Conservation (phyloP, 2,888 invertebrate species). For the Gerris lacustris region DNA sequence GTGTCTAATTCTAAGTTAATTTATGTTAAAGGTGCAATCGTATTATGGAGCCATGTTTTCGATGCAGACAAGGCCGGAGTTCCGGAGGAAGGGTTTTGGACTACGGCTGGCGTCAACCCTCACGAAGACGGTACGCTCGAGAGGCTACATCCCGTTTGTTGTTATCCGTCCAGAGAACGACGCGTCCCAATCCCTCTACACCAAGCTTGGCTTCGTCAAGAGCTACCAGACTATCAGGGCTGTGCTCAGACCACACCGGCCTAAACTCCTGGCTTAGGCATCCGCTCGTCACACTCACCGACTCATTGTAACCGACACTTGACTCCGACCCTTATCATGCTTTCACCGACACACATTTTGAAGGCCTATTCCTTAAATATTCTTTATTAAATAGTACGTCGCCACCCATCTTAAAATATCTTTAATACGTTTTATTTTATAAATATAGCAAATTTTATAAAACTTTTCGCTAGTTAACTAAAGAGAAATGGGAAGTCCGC, state of each 20-base stretch:
- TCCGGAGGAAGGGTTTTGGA: slow-evolving; percentile 57
- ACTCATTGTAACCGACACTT: background rate
- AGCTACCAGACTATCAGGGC: slow-evolving; percentile 69
- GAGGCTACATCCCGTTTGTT: slow-evolving; percentile 73
- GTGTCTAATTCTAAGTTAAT: background rate
- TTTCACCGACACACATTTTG: background rate
- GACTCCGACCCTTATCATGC: background rate
- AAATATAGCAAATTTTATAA: too few species aligned
- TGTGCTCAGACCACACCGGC: slow-evolving; percentile 48
- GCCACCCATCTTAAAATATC: too few species aligned
- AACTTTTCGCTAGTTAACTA: too few species aligned
- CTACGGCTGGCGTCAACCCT: slow-evolving; percentile 57
- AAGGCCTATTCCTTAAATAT: background rate
- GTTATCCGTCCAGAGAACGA: slow-evolving; percentile 78
- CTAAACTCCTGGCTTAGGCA: background rate
- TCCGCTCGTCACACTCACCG: background rate
- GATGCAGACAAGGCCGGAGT: slow-evolving; percentile 73
- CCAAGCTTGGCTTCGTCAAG: slow-evolving; percentile 68
- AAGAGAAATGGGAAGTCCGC: too few species aligned
- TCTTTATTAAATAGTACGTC: too few species aligned
- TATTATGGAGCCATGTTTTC: slow-evolving; percentile 87
- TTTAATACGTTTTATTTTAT: too few species aligned
- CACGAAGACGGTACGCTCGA: slow-evolving; percentile 41
- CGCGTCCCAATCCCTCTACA: slow-evolving; percentile 70
- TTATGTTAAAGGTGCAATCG: slow-evolving; percentile 43